These are phyloP conservation scores for Neomonachus schauinslandi DNA, from an alignment of 2,113 vertebrate species.

Conservation along the genomic window DNA sequence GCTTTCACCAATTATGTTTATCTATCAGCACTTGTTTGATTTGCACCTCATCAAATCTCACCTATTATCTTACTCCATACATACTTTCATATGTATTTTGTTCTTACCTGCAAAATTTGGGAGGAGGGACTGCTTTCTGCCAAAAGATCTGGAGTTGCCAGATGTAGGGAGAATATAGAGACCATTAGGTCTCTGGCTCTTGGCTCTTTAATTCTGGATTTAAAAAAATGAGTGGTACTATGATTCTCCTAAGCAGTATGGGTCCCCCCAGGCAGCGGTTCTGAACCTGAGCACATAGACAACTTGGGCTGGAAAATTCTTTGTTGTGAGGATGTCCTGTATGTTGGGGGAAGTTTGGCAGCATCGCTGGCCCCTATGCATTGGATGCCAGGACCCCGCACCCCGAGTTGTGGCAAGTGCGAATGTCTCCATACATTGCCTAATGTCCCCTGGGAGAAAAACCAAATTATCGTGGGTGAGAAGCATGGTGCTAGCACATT, in stretches of 20 bases:
- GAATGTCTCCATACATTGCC: background rate
- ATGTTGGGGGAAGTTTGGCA: background rate
- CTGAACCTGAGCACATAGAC: background rate
- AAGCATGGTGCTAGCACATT: background rate
- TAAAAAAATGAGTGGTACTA: background rate
- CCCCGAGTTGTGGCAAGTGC: rapidly evolving
- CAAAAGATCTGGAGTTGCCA: background rate
- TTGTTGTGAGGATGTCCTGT: background rate
- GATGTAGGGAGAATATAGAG: background rate
- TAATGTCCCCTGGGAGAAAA: background rate
- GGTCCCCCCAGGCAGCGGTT: background rate
- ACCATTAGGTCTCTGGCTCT: background rate
- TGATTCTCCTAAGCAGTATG: background rate
- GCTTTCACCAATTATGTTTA: background rate
- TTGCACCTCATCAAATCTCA: background rate
- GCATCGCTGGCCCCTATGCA: background rate
- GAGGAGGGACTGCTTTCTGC: background rate
- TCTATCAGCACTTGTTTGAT: background rate
- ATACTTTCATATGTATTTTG: background rate
- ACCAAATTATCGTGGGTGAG: background rate
- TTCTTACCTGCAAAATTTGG: background rate
- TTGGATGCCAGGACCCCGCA: background rate
- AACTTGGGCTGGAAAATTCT: background rate
- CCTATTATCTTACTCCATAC: background rate
- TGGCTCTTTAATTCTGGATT: background rate